phyloP scores from a whole-genome alignment of 1,140 invertebrate genomes.

The Proctacanthus coquilletti region DNA sequence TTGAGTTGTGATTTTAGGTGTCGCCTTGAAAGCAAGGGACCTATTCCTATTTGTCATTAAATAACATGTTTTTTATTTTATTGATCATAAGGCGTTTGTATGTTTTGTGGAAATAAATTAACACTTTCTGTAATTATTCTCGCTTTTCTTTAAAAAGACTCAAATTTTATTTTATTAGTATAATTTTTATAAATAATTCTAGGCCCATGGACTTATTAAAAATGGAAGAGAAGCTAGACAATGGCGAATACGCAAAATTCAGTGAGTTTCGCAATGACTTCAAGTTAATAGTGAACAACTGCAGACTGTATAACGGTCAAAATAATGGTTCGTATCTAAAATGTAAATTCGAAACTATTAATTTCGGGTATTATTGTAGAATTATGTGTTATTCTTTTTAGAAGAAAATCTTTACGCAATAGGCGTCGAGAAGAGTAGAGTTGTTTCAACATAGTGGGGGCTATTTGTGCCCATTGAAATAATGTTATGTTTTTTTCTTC shows the following conservation, averaged over 20 bases:
- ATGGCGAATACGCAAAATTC: slow-evolving; percentile 60
- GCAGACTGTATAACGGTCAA: slow-evolving; percentile 76
- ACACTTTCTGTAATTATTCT: slow-evolving; percentile 1
- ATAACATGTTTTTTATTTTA: no score
- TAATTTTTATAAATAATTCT: not conserved
- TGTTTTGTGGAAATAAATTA: not conserved
- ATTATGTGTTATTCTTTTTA: not conserved
- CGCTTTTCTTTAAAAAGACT: slow-evolving; percentile 8
- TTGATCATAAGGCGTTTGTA: no score
- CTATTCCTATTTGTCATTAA: no score
- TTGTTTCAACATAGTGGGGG: no score
- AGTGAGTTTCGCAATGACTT: slow-evolving; percentile 75
- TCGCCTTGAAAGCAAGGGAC: no score
- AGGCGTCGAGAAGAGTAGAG: no score
- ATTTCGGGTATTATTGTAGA: slow-evolving; percentile 5
- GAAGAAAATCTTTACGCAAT: not conserved
- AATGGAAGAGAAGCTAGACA: slow-evolving; percentile 76
- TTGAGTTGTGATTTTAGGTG: no score
- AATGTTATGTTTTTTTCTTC: not conserved
- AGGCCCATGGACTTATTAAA: slow-evolving; percentile 74
- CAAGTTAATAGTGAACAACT: slow-evolving; percentile 81
- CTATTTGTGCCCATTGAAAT: not conserved
- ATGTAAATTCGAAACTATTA: no score
- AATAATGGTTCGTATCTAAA: slow-evolving; percentile 57
- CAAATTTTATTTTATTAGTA: not conserved